Evolutionary conservation across 2,797 vertebrate species (phyloP).

Genomic region (Heteromormyrus szaboi): DNA sequence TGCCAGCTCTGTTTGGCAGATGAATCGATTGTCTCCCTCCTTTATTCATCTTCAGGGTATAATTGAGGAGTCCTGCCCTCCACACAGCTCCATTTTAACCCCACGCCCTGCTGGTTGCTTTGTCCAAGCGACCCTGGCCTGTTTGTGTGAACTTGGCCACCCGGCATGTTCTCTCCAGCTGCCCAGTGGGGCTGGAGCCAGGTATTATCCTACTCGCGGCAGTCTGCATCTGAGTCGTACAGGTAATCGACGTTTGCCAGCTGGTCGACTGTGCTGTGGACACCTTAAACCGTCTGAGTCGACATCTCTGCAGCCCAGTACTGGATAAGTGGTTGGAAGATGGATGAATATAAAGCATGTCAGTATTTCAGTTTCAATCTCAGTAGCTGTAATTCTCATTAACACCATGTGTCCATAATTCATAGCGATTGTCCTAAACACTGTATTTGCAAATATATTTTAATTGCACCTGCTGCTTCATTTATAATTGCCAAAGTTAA

Average conservation of each 20-base stretch:
- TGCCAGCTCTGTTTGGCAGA: background rate
- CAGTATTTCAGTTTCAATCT: background rate
- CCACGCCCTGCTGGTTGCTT: background rate
- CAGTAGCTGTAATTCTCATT: background rate
- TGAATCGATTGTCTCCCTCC: background rate
- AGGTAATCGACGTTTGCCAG: background rate
- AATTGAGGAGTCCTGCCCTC: background rate
- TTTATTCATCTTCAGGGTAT: background rate
- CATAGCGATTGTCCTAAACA: background rate
- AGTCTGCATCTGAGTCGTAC: background rate
- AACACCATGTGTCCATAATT: background rate
- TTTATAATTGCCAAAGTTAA: background rate
- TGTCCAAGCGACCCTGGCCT: background rate
- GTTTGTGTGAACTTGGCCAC: background rate
- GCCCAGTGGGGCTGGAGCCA: background rate
- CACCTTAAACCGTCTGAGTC: background rate
- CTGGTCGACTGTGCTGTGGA: background rate
- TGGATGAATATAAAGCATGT: background rate
- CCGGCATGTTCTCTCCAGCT: background rate
- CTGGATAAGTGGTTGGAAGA: background rate
- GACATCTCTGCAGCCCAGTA: background rate
- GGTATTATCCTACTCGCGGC: background rate
- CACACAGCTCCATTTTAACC: background rate
- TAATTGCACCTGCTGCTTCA: background rate
- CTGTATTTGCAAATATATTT: background rate